phyloP scores from a whole-genome alignment of 2,888 invertebrate genomes.

The Caenorhabditis sp. region DNA sequence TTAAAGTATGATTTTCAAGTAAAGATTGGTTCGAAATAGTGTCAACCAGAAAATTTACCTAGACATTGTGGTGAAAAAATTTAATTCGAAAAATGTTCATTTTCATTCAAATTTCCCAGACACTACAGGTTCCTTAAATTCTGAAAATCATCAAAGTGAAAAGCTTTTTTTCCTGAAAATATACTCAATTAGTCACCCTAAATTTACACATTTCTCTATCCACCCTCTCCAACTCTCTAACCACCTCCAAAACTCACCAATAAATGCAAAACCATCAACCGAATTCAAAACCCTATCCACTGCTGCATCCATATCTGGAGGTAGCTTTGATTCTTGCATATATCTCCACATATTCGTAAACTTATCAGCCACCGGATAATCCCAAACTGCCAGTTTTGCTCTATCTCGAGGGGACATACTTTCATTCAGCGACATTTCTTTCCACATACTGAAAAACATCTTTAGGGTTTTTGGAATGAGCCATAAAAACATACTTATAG shows the following conservation, averaged over 20 bases:
- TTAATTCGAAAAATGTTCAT: too few species aligned
- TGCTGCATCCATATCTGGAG: constrained; percentile 82
- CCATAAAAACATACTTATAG: constrained; percentile 82
- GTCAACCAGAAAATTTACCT: too few species aligned
- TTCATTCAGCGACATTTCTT: constrained; percentile 94
- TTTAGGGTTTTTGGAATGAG: background rate
- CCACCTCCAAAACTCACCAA: constrained; percentile 78
- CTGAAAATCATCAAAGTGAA: too few species aligned
- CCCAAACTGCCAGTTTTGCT: constrained; percentile 95
- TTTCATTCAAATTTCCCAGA: too few species aligned
- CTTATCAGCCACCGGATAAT: constrained; percentile 96
- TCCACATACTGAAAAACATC: constrained; percentile 83
- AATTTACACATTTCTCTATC: background rate
- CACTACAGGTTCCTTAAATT: too few species aligned
- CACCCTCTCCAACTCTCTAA: too few species aligned
- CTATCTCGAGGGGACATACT: constrained; percentile 87
- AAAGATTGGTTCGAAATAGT: too few species aligned
- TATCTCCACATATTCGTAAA: constrained; percentile 96
- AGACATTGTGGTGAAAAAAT: too few species aligned
- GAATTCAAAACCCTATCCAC: constrained; percentile 77
- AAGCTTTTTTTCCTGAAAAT: too few species aligned
- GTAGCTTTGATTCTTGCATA: constrained; percentile 80
- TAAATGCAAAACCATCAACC: constrained; percentile 85
- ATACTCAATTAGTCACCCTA: too few species aligned
- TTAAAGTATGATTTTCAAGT: too few species aligned